These are phyloP conservation scores for Pedetes capensis DNA, from an alignment of 2,113 vertebrate species.

Conservation along the genomic window DNA sequence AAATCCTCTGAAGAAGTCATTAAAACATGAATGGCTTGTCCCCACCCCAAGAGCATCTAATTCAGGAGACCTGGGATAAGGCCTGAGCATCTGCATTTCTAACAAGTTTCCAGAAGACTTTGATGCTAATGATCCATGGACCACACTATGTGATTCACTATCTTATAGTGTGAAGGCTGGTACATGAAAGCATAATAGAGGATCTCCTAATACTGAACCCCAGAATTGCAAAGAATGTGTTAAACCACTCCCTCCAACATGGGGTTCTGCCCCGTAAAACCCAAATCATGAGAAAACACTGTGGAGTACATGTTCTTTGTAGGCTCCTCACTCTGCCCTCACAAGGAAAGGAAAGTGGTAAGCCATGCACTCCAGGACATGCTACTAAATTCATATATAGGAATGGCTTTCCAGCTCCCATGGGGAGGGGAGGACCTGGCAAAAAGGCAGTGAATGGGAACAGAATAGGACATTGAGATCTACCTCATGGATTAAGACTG, in stretches of 20 bases:
- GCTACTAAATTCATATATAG: neutral
- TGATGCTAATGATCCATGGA: neutral
- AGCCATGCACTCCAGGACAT: neutral
- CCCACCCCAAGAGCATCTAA: neutral
- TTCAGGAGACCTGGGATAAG: neutral
- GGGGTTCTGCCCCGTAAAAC: neutral
- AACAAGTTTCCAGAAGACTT: neutral
- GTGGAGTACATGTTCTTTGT: neutral
- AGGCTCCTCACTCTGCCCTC: neutral
- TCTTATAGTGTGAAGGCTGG: neutral
- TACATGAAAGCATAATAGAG: neutral
- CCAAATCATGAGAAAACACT: neutral
- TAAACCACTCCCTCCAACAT: neutral
- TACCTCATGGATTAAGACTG: neutral
- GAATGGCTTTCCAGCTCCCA: neutral
- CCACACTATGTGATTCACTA: neutral
- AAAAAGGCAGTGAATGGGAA: neutral
- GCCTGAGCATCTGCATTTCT: neutral
- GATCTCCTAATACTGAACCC: neutral
- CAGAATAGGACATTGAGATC: neutral
- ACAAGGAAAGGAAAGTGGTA: neutral
- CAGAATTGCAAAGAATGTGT: neutral
- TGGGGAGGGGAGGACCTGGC: neutral
- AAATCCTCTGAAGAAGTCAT: neutral
- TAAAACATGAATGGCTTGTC: neutral